These are phyloP conservation scores for Corythaixoides concolor DNA, from an alignment of 2,113 vertebrate species.

Conservation along the genomic window DNA sequence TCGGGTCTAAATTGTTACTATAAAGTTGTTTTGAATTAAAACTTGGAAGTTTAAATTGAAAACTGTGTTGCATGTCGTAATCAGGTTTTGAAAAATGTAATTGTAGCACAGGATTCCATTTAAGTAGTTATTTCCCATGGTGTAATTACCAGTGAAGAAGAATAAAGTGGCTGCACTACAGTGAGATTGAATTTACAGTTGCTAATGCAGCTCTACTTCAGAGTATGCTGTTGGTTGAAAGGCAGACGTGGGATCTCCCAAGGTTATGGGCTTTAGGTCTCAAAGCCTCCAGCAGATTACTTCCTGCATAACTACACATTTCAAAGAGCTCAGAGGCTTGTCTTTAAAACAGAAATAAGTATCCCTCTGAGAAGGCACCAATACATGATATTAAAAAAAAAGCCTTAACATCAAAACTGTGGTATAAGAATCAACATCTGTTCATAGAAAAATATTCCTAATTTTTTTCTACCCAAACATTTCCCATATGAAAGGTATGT, in stretches of 20 bases:
- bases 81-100: constrained; percentile 52
- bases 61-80: constrained; percentile 20
- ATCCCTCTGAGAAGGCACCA: not conserved
- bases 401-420: not conserved
- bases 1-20: not conserved
- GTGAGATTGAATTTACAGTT: constrained; percentile 47
- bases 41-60: constrained; percentile 39
- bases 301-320: not conserved
- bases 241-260: not conserved
- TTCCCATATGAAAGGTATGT: not conserved
- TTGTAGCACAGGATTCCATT: constrained; percentile 1
- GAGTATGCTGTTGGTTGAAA: not conserved
- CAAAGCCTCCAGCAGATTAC: not conserved
- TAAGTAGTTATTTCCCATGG: constrained; percentile 38
- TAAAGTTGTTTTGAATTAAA: constrained; percentile 54
- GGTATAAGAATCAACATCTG: not conserved
- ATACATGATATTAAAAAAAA: not conserved
- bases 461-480: not conserved
- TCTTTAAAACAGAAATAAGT: constrained; percentile 3
- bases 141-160: constrained; percentile 28
- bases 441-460: not conserved
- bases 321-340: not conserved
- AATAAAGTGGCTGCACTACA: constrained; percentile 19
- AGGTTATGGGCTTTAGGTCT: not conserved
- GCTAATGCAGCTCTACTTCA: constrained; percentile 15